Evolutionary conservation across 2,888 invertebrate genomes (phyloP).

Genomic region (Papilio demoleus): DNA sequence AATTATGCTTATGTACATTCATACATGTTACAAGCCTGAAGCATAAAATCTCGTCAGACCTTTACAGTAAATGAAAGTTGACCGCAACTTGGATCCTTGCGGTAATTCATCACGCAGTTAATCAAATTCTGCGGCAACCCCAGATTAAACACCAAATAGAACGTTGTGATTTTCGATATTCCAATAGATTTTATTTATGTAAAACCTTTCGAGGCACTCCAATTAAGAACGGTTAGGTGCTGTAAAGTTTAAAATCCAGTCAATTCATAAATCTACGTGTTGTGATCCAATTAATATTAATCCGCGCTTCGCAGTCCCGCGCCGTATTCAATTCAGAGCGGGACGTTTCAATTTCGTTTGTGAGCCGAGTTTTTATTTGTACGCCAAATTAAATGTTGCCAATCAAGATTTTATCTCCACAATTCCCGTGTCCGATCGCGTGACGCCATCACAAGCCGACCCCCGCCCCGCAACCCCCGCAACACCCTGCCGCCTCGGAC

Average conservation of each 20-base stretch:
- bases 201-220: constrained; percentile 51
- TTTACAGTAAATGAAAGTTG: constrained; percentile 10
- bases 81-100: constrained; percentile 8
- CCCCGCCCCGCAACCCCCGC: not conserved
- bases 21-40: not conserved
- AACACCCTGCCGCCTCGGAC: not conserved
- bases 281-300: constrained; percentile 77
- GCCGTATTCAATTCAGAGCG: constrained; percentile 68
- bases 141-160: constrained; percentile 34
- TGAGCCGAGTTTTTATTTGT: constrained; percentile 69
- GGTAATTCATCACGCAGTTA: constrained; percentile 18
- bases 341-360: constrained; percentile 69
- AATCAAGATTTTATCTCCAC: constrained; percentile 60
- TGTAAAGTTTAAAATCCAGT: constrained; percentile 54
- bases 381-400: constrained; percentile 64
- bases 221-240: constrained; percentile 59
- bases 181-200: constrained; percentile 46
- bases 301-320: constrained; percentile 62
- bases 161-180: constrained; percentile 42
- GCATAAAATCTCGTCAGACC: not conserved
- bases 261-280: constrained; percentile 67
- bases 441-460: constrained; percentile 16
- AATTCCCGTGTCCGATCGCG: constrained; percentile 32
- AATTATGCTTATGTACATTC: not conserved
- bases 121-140: constrained; percentile 18